These are phyloP conservation scores for Dysmachus trigonus DNA, from an alignment of 2,888 invertebrate species.

Conservation along the genomic window DNA sequence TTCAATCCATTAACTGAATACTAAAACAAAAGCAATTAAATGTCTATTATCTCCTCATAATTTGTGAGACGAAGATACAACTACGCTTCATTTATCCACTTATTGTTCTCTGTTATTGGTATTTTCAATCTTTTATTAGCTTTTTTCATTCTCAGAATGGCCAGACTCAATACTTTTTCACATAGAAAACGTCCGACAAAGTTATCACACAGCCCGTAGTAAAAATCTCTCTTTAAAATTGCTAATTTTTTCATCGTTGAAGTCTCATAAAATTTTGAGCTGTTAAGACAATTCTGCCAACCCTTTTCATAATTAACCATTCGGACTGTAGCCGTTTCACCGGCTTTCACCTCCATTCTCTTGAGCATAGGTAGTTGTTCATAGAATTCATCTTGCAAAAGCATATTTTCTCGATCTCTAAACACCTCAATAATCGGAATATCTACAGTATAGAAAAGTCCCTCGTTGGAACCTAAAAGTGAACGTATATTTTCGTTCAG, in stretches of 20 bases:
- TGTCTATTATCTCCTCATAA: too few species aligned
- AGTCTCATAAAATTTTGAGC: conserved; percentile 42
- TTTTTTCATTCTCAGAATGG: not conserved
- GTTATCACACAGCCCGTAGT: not conserved
- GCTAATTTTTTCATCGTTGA: not conserved
- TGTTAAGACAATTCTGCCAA: conserved; percentile 43
- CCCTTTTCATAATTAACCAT: conserved; percentile 43
- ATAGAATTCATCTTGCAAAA: not conserved
- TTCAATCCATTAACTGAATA: too few species aligned
- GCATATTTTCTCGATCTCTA: not conserved
- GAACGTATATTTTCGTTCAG: not conserved
- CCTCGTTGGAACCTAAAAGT: not conserved
- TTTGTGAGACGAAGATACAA: too few species aligned
- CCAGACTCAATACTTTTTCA: not conserved
- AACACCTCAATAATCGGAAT: conserved; percentile 30
- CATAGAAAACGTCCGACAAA: not conserved
- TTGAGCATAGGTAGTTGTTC: not conserved
- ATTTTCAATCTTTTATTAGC: not conserved
- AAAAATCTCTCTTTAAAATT: not conserved
- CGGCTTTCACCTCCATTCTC: not conserved
- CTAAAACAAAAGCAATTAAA: too few species aligned
- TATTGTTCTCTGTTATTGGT: not conserved
- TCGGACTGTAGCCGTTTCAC: not conserved
- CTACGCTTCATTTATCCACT: not conserved
- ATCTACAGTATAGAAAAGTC: conserved; percentile 22